Conservation (phyloP, 35 echinoderm and acorn worm genomes). For the Heliocidaris tuberculata region DNA sequence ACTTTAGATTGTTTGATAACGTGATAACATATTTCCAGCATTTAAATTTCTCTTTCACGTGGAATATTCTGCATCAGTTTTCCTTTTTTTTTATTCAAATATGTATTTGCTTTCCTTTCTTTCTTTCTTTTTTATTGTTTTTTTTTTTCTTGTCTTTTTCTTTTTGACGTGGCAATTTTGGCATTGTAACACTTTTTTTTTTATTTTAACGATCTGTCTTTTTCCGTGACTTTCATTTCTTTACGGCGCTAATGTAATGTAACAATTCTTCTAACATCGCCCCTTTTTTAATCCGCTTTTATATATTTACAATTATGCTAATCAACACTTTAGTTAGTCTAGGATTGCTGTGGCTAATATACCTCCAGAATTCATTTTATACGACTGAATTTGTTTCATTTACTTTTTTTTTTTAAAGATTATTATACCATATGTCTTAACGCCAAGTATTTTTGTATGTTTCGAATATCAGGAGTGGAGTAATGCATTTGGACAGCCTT, state of each 20-base stretch:
- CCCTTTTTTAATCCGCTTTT: not conserved
- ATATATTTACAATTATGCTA: not conserved
- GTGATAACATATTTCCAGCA: not conserved
- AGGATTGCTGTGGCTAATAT: not conserved
- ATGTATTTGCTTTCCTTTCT: not conserved
- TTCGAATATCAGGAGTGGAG: constrained; percentile 28
- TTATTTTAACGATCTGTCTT: not conserved
- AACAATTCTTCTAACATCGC: not conserved
- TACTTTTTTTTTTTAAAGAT: not conserved
- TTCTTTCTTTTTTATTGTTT: too few relatives aligned
- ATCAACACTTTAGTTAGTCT: not conserved
- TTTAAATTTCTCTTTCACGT: not conserved
- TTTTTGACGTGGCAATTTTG: not conserved
- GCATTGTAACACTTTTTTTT: not conserved
- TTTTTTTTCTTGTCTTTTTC: too few relatives aligned
- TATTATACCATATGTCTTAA: not conserved
- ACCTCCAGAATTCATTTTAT: not conserved
- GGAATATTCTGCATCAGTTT: not conserved
- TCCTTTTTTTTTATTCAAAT: not conserved
- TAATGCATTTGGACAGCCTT: constrained; percentile 28
- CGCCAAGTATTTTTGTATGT: not conserved
- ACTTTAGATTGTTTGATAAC: not conserved
- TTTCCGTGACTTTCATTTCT: not conserved
- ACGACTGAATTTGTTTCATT: not conserved
- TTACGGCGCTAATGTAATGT: not conserved